A percentile compares a stretch with the other conserved stretches of the same genome.
Evolutionary conservation across 2,888 invertebrate genomes (phyloP).

Genomic region (Empis livida): DNA sequence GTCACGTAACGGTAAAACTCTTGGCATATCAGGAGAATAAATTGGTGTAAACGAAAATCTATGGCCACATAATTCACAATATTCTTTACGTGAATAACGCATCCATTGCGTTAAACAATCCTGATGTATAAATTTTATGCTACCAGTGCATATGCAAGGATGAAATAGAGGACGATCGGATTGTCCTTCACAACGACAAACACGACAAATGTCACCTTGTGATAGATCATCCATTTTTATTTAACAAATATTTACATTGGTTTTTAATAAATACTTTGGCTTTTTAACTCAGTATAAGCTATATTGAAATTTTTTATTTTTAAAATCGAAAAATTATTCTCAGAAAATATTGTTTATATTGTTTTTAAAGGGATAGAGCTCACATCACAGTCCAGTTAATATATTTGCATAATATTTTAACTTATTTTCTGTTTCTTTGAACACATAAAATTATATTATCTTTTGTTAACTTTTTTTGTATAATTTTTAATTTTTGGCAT

Average conservation of each 20-base stretch:
- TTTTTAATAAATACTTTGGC: neutral
- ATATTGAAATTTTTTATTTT: neutral
- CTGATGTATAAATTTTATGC: conserved; percentile 98
- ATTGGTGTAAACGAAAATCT: conserved; percentile 97
- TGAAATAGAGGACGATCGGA: conserved; percentile 90
- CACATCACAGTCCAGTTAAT: too few species aligned
- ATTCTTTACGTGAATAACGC: conserved; percentile 96
- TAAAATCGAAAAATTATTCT: too few species aligned
- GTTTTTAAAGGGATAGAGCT: neutral
- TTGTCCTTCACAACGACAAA: conserved; percentile 89
- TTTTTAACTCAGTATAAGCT: neutral
- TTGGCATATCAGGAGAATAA: conserved; percentile 99
- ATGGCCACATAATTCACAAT: conserved; percentile 95
- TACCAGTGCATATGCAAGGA: conserved; percentile 98
- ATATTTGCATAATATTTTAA: too few species aligned
- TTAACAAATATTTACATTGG: neutral
- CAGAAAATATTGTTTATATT: neutral
- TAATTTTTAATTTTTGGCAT: too few species aligned
- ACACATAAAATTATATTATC: too few species aligned
- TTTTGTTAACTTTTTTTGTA: too few species aligned
- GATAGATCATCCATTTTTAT: conserved; percentile 31
- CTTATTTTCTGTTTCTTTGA: too few species aligned
- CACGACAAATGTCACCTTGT: conserved; percentile 85
- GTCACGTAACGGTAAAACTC: conserved; percentile 83
- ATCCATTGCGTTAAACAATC: conserved; percentile 99